Evolutionary conservation across 1,140 invertebrate genomes (phyloP), one percentile per base, ranked within the genome.

Genomic region (Diorhabda sublineata): DNA sequence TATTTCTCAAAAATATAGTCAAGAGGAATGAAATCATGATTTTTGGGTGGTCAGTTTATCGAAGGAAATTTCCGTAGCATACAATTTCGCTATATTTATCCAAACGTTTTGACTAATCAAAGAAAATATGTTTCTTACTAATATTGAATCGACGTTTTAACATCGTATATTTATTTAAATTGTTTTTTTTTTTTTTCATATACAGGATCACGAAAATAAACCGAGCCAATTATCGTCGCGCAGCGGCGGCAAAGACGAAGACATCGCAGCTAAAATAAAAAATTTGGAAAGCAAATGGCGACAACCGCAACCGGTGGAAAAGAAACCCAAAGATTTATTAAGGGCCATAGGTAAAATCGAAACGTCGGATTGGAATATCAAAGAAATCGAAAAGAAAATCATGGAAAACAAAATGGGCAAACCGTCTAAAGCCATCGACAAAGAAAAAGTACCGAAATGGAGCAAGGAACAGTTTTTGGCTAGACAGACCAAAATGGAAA

Each of bases 281-380:
- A 83, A 87, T 80, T 81, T 92, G 76, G 84, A 90, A 82, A 83
- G 91, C 74, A 90, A 89, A 80, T 80, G 89, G 45, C 81, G 86
- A 74, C 83, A 90, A 75, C 82, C 83, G 63, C 80, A 83, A 4
- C 75, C 82, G 2, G 81, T 83, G 2, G 87, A 92, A 2, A 92
- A 92, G 74, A 95, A 94, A 78, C 93, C 92, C 2, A 92, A 91
- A 82, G 94, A 95, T 82, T 83, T 96, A 59, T 84, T 93, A 77
- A 85, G 94, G 66, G 91, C 93, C 26, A 94, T 96, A 69, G 94
- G 93, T 73, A 94, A 94, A 84, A 93, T 97, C 65, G 92, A 95
- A 76, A 90, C 90, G 71, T 92, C 88, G 58, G 95, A 97, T 82
- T 97, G 95, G 95, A 95, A 96, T 81, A 88, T 96, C 3, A 92